A percentile compares a stretch with the other conserved stretches of the same genome.
Evolutionary conservation across 2,888 invertebrate species (phyloP).

Genomic region (Celastrina argiolus): DNA sequence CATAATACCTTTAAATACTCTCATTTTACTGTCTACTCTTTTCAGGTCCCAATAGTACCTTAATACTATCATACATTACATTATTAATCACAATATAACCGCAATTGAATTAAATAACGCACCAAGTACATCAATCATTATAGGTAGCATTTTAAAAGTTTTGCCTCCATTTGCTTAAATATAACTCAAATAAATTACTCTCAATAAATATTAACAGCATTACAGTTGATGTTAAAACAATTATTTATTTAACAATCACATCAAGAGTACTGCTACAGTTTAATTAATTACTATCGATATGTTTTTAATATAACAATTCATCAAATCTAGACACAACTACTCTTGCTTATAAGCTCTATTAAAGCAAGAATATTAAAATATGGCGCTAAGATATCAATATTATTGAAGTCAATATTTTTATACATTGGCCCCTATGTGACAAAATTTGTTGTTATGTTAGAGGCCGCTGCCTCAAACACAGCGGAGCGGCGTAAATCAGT

Average conservation of each 20-base stretch:
- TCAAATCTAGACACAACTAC: too few species aligned
- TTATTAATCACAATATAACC: neutral
- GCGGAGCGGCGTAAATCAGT: too few species aligned
- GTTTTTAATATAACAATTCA: too few species aligned
- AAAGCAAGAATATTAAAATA: neutral
- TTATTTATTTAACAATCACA: neutral
- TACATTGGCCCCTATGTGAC: neutral
- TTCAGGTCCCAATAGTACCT: slow-evolving; percentile 1
- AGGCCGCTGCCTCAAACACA: too few species aligned
- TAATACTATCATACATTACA: neutral
- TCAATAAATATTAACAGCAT: neutral
- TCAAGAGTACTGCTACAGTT: too few species aligned
- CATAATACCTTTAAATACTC: neutral
- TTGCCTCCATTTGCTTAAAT: too few species aligned
- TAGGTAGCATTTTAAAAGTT: too few species aligned
- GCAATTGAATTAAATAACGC: neutral
- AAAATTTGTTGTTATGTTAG: neutral
- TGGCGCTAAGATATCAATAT: neutral
- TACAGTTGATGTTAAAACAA: neutral
- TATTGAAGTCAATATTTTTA: neutral
- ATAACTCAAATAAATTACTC: neutral
- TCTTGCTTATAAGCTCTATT: slow-evolving; percentile 4
- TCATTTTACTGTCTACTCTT: neutral
- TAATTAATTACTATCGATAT: too few species aligned
- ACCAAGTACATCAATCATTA: neutral